Evolutionary conservation across 1,140 invertebrate species (phyloP).

Genomic region (Pteromalus puparum): DNA sequence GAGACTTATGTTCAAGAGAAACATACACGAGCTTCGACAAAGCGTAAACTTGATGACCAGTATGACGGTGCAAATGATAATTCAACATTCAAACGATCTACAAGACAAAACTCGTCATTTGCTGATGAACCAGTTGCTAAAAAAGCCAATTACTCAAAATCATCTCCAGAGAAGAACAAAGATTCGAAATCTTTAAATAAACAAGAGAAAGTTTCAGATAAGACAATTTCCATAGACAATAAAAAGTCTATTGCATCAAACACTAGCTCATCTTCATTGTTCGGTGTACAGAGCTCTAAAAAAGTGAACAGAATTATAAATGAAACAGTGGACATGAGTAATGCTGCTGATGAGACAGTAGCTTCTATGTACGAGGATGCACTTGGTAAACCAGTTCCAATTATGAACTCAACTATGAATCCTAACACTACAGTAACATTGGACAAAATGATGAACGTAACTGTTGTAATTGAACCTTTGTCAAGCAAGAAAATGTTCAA

Average conservation of each 20-base stretch:
- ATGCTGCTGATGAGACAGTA: conserved; percentile 54
- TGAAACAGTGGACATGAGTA: conserved; percentile 55
- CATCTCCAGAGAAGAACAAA: neutral
- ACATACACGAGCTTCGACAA: conserved; percentile 7
- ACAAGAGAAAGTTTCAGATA: conserved; percentile 32
- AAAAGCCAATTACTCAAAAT: conserved; percentile 52
- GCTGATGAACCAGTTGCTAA: conserved; percentile 53
- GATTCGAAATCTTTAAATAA: neutral
- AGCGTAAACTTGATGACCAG: conserved; percentile 56
- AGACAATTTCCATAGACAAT: neutral
- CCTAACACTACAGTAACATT: conserved; percentile 55
- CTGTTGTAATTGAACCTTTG: conserved; percentile 65
- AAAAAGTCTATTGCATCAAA: conserved; percentile 15
- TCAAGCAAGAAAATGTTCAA: conserved; percentile 53
- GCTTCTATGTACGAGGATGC: conserved; percentile 72
- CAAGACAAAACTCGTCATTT: conserved; percentile 16
- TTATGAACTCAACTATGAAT: conserved; percentile 72
- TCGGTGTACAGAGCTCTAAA: neutral
- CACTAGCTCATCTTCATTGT: conserved; percentile 44
- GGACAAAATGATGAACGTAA: conserved; percentile 64
- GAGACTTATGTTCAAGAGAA: neutral
- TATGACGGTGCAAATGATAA: conserved; percentile 9
- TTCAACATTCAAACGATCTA: neutral
- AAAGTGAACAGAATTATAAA: conserved; percentile 55
- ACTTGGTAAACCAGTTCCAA: conserved; percentile 64